phyloP scores from a whole-genome alignment of 2,113 vertebrate genomes.

The Microcebus griseorufus region DNA sequence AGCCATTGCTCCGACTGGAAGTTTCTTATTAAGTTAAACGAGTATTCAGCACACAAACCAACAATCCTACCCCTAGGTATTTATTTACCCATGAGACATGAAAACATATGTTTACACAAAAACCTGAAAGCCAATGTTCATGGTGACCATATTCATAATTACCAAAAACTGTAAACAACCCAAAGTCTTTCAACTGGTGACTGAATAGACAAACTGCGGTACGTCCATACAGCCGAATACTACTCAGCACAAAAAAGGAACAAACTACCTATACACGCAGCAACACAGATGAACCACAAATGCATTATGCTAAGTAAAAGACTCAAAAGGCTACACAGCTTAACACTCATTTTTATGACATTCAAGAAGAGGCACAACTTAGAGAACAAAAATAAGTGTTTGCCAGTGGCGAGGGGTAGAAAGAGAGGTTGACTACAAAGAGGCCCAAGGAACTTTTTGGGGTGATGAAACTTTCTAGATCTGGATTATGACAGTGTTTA shows the following conservation, averaged over 20 bases:
- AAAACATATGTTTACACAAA: neutral
- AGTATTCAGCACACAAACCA: conserved; percentile 13
- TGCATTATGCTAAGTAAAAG: neutral
- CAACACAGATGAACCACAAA: neutral
- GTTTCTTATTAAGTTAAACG: conserved; percentile 42
- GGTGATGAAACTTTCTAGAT: neutral
- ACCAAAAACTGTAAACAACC: neutral
- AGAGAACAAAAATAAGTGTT: neutral
- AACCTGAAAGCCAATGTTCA: neutral
- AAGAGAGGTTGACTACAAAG: neutral
- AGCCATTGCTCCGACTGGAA: too few species aligned
- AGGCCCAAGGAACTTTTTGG: neutral
- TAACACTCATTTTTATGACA: neutral
- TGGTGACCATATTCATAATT: neutral
- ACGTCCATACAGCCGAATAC: neutral
- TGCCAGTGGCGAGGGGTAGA: neutral
- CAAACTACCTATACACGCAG: neutral
- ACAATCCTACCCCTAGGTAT: neutral
- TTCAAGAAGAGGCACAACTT: neutral
- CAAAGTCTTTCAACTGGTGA: neutral
- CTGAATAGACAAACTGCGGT: neutral
- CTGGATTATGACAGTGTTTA: neutral
- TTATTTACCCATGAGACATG: conserved; percentile 14
- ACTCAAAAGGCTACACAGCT: neutral
- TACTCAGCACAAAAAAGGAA: neutral